Percentiles rank a stretch among this genome's conserved stretches.
These are phyloP conservation scores for Hemithea aestivaria DNA, from an alignment of 2,888 invertebrate species.

Conservation along the genomic window DNA sequence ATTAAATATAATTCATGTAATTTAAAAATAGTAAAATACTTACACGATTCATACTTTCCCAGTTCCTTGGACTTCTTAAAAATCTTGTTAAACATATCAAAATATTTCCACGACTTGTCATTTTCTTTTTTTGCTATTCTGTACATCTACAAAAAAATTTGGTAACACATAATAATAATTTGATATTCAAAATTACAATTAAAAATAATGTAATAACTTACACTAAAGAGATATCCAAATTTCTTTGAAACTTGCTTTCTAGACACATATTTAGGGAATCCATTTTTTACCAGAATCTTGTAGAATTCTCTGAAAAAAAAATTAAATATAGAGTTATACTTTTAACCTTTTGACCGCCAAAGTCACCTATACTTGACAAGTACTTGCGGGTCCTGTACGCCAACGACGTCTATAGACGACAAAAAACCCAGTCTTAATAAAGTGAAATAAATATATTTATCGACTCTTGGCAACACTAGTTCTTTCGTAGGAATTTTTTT, in stretches of 20 bases:
- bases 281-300: slow-evolving; percentile 59
- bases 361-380: too few species aligned
- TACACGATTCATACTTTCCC: slow-evolving; percentile 71
- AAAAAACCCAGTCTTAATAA: too few species aligned
- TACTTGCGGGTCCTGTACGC: too few species aligned
- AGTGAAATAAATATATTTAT: too few species aligned
- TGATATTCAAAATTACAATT: background rate
- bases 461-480: too few species aligned
- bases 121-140: slow-evolving; percentile 63
- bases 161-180: too few species aligned
- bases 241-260: slow-evolving; percentile 67
- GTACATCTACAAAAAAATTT: slow-evolving; percentile 52
- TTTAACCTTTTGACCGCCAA: too few species aligned
- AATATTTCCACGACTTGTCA: slow-evolving; percentile 66
- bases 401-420: too few species aligned
- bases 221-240: slow-evolving; percentile 30
- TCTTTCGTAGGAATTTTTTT: too few species aligned
- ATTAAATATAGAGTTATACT: background rate
- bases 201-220: background rate
- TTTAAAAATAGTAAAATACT: slow-evolving; percentile 39
- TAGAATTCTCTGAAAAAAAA: slow-evolving; percentile 56
- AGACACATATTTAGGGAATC: slow-evolving; percentile 67
- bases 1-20: too few species aligned
- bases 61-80: slow-evolving; percentile 56
- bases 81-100: slow-evolving; percentile 66